Evolutionary conservation across 2,888 invertebrate species (phyloP).

Genomic region (Argyra leucocephala): DNA sequence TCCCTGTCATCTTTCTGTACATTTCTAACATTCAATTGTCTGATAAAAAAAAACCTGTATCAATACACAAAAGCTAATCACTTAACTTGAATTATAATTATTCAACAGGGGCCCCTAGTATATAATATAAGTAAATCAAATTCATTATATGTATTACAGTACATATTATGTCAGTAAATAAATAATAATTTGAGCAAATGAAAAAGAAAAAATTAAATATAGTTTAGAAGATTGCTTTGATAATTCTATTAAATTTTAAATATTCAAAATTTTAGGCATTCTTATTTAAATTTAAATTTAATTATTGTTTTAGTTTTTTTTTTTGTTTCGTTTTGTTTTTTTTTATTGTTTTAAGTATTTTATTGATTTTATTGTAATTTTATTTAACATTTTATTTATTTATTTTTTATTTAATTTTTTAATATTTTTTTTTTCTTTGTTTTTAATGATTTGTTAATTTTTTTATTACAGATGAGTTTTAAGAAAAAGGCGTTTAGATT

Average conservation of each 20-base stretch:
- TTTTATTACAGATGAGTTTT: neutral
- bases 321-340: neutral
- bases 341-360: neutral
- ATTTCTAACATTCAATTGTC: too few species aligned
- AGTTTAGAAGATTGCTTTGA: neutral
- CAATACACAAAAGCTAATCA: too few species aligned
- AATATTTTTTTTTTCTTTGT: neutral
- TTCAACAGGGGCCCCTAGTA: too few species aligned
- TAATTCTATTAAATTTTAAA: neutral
- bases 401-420: neutral
- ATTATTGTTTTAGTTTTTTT: neutral
- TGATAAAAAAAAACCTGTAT: too few species aligned
- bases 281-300: neutral
- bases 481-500: slow-evolving; percentile 6
- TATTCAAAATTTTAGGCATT: neutral
- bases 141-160: too few species aligned
- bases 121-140: too few species aligned
- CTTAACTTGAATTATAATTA: too few species aligned
- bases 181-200: too few species aligned
- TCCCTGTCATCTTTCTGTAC: too few species aligned
- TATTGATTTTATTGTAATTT: too few species aligned
- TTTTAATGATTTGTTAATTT: slow-evolving; percentile 1
- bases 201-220: too few species aligned
- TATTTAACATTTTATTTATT: neutral
- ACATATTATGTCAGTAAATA: too few species aligned